These are phyloP conservation scores for Drosophila virilis DNA, from an alignment of 1,140 invertebrate genomes.

Conservation along the genomic window DNA sequence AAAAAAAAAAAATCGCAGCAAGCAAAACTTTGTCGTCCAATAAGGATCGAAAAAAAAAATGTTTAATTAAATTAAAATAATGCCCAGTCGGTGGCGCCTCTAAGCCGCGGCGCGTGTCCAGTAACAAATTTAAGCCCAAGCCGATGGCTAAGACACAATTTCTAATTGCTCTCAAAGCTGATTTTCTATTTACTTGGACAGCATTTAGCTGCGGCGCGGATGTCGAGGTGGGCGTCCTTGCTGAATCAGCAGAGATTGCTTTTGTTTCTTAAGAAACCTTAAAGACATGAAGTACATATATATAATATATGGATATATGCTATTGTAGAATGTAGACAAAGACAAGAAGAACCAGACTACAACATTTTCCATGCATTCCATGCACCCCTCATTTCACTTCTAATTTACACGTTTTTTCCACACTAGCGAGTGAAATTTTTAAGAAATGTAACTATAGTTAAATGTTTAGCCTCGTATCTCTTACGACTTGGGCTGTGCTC, in stretches of 20 bases:
- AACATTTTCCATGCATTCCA: too few species aligned
- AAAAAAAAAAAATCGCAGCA: background rate
- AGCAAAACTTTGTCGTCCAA: constrained; percentile 38
- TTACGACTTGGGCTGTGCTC: too few species aligned
- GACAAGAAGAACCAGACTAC: too few species aligned
- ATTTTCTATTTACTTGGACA: constrained; percentile 23
- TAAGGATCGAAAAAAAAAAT: constrained; percentile 10
- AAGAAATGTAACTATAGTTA: too few species aligned
- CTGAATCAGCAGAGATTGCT: background rate
- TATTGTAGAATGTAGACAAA: too few species aligned
- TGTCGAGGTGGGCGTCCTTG: too few species aligned
- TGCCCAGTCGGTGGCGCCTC: constrained; percentile 1
- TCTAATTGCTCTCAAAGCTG: constrained; percentile 37
- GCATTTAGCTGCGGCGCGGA: background rate
- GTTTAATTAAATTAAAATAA: constrained; percentile 68
- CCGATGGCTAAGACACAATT: constrained; percentile 13
- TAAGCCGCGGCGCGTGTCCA: constrained; percentile 27
- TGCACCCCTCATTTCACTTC: too few species aligned
- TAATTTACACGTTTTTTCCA: too few species aligned
- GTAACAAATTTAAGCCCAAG: constrained; percentile 1
- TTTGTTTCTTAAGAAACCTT: background rate
- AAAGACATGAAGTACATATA: background rate
- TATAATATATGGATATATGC: too few species aligned
- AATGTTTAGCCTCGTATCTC: too few species aligned
- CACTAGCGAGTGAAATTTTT: too few species aligned